Evolutionary conservation across 2,797 vertebrate species (phyloP), one percentile per base, ranked within the genome.

Genomic region (Gallinago stenura): DNA sequence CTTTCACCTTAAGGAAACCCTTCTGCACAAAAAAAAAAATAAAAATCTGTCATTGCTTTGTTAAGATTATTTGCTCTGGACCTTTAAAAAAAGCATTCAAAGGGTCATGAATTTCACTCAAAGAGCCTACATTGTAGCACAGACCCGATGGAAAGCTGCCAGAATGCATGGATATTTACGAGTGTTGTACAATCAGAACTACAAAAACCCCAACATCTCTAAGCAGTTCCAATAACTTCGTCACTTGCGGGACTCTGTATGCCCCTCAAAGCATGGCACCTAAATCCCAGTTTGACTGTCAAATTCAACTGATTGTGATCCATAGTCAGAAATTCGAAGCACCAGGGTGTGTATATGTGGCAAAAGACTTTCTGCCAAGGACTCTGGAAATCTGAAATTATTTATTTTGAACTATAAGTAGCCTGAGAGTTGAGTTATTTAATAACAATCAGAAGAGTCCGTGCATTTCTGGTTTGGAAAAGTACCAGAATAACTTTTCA

Each of bases 401-500:
- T 77, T 77, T 91, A 64, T 91, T 90, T 83, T 91, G 58, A 95
- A 53, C 12, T 69, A 56, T 48, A 93, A 76, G 78, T 62, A 92
- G 53, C 25, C 17, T 72, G 45, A 93, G 43, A 93, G 10, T 45
- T 91, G 39, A 91, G 66, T 76, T 93, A 79, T 70, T 93, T 88
- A 82, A 76, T 83, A 93, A 83, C 65, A 85, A 60, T 85, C 46
- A 79, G 57, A 92, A 82, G 51, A 80, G 24, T 9, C 20, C 68
- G 33, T 82, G 43, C 35, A 66, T 80, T 94, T 92, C 45, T 84
- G 33, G 15, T 82, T 90, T 77, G 33, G 64, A 68, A 87, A 85
- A 75, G 7, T 46, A 28, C 7, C 56, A 66, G 25, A 73, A 43
- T 12, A 92, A 46, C 51, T 90, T 69, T 83, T 88, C 48, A 72